Evolutionary conservation across 2,113 vertebrate genomes (phyloP).

Genomic region (Sula dactylatra): DNA sequence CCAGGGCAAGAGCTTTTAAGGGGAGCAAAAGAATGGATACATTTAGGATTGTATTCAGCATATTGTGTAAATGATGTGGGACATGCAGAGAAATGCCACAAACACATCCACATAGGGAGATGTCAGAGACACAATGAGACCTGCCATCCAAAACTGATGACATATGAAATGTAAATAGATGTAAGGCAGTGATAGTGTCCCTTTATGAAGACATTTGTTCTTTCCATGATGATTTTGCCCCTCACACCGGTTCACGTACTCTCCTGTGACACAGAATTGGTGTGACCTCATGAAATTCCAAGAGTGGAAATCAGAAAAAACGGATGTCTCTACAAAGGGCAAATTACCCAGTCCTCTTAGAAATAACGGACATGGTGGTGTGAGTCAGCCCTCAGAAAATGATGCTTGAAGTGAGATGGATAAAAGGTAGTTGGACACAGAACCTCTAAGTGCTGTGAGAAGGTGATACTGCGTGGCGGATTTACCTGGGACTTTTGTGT

Average conservation of each 20-base stretch:
- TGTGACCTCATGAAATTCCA: constrained; percentile 9
- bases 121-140: neutral
- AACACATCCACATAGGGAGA: neutral
- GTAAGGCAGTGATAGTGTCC: neutral
- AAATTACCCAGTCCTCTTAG: neutral
- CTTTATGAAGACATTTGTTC: neutral
- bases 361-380: neutral
- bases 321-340: neutral
- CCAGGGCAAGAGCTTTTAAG: neutral
- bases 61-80: neutral
- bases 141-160: neutral
- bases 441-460: neutral
- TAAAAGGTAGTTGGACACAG: neutral
- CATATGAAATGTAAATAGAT: neutral
- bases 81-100: neutral
- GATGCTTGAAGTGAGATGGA: neutral
- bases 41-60: neutral
- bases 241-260: neutral
- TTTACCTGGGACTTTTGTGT: constrained; percentile 15
- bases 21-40: neutral
- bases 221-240: neutral
- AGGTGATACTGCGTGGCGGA: neutral
- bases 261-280: neutral
- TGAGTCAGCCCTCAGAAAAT: neutral
- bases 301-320: neutral